These are phyloP conservation scores for Ameiurus melas DNA, from an alignment of 2,113 vertebrate genomes.

Conservation along the genomic window DNA sequence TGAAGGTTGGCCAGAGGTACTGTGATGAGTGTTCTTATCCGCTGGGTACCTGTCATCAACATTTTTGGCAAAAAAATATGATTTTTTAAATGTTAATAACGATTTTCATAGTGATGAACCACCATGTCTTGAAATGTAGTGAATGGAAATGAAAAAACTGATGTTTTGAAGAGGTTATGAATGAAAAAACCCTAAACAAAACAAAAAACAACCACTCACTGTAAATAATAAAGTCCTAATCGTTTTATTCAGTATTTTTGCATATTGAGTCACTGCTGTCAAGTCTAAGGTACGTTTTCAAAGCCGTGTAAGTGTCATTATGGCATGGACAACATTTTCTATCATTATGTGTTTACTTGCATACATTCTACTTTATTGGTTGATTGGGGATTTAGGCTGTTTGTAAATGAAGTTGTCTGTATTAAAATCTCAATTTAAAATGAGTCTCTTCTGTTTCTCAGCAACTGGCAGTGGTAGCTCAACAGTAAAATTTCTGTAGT, in stretches of 20 bases:
- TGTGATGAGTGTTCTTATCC: no score
- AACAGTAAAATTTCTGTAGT: neutral
- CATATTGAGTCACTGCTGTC: neutral
- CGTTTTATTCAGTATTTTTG: neutral
- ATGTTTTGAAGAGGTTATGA: neutral
- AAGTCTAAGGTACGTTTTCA: neutral
- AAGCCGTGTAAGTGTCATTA: neutral
- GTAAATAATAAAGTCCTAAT: neutral
- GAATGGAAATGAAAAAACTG: neutral
- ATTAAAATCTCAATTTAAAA: constrained; percentile 23
- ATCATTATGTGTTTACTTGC: constrained; percentile 2
- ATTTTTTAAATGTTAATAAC: neutral
- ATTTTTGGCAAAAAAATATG: neutral
- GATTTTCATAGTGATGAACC: neutral
- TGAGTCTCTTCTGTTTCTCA: neutral
- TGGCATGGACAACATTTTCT: constrained; percentile 8
- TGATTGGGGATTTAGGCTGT: neutral
- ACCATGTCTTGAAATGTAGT: neutral
- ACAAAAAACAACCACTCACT: neutral
- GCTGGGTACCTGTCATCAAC: neutral
- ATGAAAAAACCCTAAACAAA: no score
- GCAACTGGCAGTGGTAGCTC: neutral
- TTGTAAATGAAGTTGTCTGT: neutral
- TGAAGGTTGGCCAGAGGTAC: neutral
- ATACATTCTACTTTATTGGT: neutral